A percentile compares a stretch with the other conserved stretches of the same genome.
Evolutionary conservation across 2,113 vertebrate species (phyloP).

Genomic region (Ginglymostoma cirratum): DNA sequence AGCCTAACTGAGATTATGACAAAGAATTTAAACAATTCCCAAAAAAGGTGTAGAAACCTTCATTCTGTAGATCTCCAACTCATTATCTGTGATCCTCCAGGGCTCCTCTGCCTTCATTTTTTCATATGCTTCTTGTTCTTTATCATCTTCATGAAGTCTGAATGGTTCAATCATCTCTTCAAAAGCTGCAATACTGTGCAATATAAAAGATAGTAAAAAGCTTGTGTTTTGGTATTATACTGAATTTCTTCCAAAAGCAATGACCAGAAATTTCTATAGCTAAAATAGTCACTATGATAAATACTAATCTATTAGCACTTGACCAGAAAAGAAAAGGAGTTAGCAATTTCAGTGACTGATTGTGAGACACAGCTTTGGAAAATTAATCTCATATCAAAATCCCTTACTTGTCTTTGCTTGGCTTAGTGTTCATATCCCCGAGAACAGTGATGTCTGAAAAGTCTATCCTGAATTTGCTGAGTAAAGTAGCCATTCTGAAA

Average conservation of each 20-base stretch:
- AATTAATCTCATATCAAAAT: background rate
- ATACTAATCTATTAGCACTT: background rate
- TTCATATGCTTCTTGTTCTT: constrained; percentile 88
- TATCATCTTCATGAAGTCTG: constrained; percentile 88
- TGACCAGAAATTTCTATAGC: background rate
- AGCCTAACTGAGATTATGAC: too few species aligned
- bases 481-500: constrained; percentile 87
- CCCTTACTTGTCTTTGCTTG: constrained; percentile 90
- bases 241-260: background rate
- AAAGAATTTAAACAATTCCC: background rate
- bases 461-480: constrained; percentile 98
- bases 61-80: constrained; percentile 88
- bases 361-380: background rate
- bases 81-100: constrained; percentile 94
- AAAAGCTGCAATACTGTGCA: constrained; percentile 70
- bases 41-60: constrained; percentile 63
- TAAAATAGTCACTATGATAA: background rate
- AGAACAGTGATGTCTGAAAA: constrained; percentile 95
- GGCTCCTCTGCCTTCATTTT: constrained; percentile 92
- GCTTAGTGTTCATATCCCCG: constrained; percentile 95
- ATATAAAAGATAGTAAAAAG: background rate
- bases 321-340: background rate
- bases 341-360: background rate
- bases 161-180: constrained; percentile 91
- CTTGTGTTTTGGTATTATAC: background rate